Percentiles rank a stretch among this genome's conserved stretches.
Conservation (phyloP, 1,140 invertebrate genomes). For the Procambarus virginalis region DNA sequence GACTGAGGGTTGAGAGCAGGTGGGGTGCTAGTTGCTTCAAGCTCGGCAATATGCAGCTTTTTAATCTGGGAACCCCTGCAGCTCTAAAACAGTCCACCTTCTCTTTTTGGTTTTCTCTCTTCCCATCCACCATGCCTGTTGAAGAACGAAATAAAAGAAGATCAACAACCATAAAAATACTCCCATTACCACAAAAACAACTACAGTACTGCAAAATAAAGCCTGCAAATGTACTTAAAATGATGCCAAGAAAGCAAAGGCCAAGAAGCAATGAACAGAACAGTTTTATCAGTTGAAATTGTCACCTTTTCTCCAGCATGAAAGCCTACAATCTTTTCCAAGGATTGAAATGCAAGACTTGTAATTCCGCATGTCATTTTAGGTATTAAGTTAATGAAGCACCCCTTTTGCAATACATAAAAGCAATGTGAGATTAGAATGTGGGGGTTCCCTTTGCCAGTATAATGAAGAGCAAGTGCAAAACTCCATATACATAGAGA, state of each 20-base stretch:
- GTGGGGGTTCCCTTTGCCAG: neutral
- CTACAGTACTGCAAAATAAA: conserved; percentile 32
- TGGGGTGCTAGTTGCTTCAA: conserved; percentile 46
- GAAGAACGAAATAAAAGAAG: conserved; percentile 72
- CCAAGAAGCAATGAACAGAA: neutral
- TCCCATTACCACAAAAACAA: conserved; percentile 31
- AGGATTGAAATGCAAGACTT: neutral
- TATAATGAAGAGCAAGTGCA: too few relatives aligned
- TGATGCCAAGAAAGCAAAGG: conserved; percentile 4
- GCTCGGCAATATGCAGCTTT: conserved; percentile 32
- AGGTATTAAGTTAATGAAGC: neutral
- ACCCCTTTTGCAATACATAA: neutral
- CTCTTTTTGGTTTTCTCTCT: conserved; percentile 80
- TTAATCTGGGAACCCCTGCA: conserved; percentile 39
- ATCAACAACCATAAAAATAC: conserved; percentile 44
- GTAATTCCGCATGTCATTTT: neutral
- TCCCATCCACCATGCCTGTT: conserved; percentile 78
- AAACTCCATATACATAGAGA: too few relatives aligned
- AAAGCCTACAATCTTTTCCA: neutral
- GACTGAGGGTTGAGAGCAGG: conserved; percentile 31
- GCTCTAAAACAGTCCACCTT: conserved; percentile 78
- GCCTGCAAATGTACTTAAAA: neutral
- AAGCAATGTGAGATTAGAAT: neutral
- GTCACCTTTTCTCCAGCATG: neutral
- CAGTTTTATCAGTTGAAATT: neutral